Conservation (phyloP, 2,888 invertebrate genomes). For the Abrostola tripartita region DNA sequence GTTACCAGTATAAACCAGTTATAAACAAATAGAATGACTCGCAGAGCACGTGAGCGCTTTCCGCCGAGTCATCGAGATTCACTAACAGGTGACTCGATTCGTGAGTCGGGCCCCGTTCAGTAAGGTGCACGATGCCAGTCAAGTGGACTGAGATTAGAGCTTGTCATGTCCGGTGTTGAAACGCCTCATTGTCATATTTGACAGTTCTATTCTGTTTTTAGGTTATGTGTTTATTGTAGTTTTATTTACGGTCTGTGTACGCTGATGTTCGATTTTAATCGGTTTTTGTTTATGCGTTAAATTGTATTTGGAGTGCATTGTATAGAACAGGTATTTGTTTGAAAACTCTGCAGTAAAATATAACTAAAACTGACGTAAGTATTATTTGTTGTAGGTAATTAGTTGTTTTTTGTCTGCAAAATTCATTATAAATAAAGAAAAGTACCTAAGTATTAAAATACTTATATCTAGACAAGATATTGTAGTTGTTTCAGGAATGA, state of each 20-base stretch:
- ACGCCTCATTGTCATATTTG: neutral
- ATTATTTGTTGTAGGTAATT: neutral
- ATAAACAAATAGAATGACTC: slow-evolving; percentile 64
- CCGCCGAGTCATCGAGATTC: slow-evolving; percentile 67
- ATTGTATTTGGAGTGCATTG: too few relatives aligned
- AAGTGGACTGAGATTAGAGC: slow-evolving; percentile 45
- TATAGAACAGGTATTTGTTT: too few relatives aligned
- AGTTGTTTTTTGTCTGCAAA: neutral
- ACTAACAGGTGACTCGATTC: slow-evolving; percentile 67
- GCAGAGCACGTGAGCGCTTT: slow-evolving; percentile 65
- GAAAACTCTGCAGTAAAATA: too few relatives aligned
- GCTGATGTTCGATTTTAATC: too few relatives aligned
- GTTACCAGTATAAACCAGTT: slow-evolving; percentile 53
- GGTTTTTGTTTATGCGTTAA: too few relatives aligned
- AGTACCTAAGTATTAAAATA: neutral
- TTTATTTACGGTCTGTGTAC: neutral
- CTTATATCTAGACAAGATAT: neutral
- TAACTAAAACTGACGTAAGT: too few relatives aligned
- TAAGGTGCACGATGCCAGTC: slow-evolving; percentile 47
- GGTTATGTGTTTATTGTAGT: neutral
- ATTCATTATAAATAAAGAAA: neutral
- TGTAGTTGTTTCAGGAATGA: neutral
- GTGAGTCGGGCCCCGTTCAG: slow-evolving; percentile 58
- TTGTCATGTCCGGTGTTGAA: slow-evolving; percentile 41
- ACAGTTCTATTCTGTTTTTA: slow-evolving; percentile 4